Base-by-base conservation (phyloP, 2,888 invertebrate genomes). In the Tachina fera region DNA sequence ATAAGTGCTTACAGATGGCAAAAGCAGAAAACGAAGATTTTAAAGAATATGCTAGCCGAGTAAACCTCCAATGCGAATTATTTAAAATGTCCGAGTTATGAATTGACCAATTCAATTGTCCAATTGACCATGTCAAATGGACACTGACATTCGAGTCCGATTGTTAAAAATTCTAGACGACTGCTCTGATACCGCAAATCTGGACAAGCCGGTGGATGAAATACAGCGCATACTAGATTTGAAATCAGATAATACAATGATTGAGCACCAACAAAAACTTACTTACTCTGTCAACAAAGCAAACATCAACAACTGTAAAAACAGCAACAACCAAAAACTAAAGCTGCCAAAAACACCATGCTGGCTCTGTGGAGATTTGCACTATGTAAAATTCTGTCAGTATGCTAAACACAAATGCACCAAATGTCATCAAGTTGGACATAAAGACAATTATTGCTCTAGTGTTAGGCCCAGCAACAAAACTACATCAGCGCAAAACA, bases 81-180 rank as follows among this genome's bases (percentile, higher is more conserved):
- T 83, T 22, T 39, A 58, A 78, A 19, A 56, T 83, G 47, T 14
- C 79, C 2, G 60, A 78, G 1, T 60, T 72, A 16, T 58, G n/a
- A 53, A 58, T 56, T 1, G 72, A 83, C 19, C 65, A 83, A n/a
- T 77, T 83, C 11, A 83, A 83, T 11, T 72, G 71, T 13, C 39
- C 67, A 49, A 39, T 81, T 58, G 60, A 60, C 49, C 60, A 45
- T 3, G 39, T 9, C 67, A 51, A n/a, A n/a, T n/a, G 53, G 74
- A 75, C 43, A 39, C 58, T 13, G 58, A 83, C 31, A 67, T 83
- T 67, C 77, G 72, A 8, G 4, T 67, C 2, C 67, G 68, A 2
- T 47, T 83, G 8, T 16, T 83, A 1, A 83, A 49, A 65, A 58
- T 70, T 22, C 45, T 80, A 2, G 75, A 84, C 63, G 56, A 79